phyloP scores from a whole-genome alignment of 2,797 vertebrate genomes.

The Brachymystax lenok region DNA sequence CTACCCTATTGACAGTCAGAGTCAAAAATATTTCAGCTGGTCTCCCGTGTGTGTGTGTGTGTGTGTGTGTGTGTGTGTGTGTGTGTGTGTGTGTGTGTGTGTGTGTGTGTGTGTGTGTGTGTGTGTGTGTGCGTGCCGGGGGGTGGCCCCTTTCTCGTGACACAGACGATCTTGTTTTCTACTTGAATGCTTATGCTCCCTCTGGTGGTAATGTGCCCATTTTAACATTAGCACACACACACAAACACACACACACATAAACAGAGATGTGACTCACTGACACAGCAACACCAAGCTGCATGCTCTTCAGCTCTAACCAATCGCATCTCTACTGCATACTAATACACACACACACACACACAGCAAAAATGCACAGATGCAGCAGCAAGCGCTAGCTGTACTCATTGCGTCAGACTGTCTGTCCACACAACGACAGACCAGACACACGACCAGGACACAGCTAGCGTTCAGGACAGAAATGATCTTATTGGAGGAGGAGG shows the following conservation, averaged over 20 bases:
- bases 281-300: too few species aligned
- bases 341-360: constrained; percentile 12
- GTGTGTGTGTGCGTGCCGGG: not conserved
- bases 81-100: not conserved
- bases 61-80: not conserved
- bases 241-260: constrained; percentile 56
- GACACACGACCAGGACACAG: constrained; percentile 51
- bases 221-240: constrained; percentile 78
- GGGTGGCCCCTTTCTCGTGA: constrained; percentile 70
- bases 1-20: too few species aligned
- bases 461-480: constrained; percentile 58
- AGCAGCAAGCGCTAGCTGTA: not conserved
- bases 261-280: not conserved
- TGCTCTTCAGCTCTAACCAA: too few species aligned
- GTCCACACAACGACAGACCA: constrained; percentile 19
- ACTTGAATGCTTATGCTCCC: constrained; percentile 83
- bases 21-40: too few species aligned
- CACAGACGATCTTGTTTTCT: constrained; percentile 78
- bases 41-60: not conserved
- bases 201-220: constrained; percentile 83
- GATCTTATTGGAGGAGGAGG: constrained; percentile 58
- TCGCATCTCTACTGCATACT: constrained; percentile 17
- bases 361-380: constrained; percentile 5
- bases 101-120: not conserved
- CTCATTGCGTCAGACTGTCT: not conserved